Evolutionary conservation across 2,888 invertebrate species (phyloP).

Genomic region (Lingula anatina): DNA sequence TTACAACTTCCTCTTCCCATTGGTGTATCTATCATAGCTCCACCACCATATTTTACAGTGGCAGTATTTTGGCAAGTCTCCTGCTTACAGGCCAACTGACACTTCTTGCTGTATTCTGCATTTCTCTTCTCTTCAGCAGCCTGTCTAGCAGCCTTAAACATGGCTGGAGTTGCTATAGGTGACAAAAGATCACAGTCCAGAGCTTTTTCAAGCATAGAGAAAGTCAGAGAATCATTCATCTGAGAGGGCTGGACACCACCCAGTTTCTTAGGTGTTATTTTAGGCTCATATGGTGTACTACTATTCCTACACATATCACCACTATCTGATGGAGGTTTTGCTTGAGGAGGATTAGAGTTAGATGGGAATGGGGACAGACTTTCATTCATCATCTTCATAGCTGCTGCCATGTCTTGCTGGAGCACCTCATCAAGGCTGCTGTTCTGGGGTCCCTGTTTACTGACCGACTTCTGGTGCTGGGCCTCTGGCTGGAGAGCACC

Average conservation of each 20-base stretch:
- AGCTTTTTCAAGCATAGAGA: conserved; percentile 30
- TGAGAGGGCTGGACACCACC: background rate
- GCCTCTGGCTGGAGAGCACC: too few relatives aligned
- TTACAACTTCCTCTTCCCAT: conserved; percentile 9
- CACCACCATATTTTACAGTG: background rate
- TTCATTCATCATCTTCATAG: conserved; percentile 36
- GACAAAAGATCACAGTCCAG: conserved; percentile 14
- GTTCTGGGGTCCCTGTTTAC: too few relatives aligned
- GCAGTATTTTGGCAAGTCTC: too few relatives aligned
- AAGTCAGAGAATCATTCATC: conserved; percentile 28
- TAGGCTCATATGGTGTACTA: background rate
- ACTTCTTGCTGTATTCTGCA: too few relatives aligned
- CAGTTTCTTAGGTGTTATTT: background rate
- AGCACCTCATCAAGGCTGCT: conserved; percentile 9
- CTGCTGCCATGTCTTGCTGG: conserved; percentile 69
- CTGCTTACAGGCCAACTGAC: too few relatives aligned
- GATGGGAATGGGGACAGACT: background rate
- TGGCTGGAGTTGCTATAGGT: too few relatives aligned
- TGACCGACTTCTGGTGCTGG: too few relatives aligned
- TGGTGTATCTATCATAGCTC: background rate
- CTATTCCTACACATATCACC: too few relatives aligned
- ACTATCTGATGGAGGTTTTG: background rate
- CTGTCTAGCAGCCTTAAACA: too few relatives aligned
- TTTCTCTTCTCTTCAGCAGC: too few relatives aligned
- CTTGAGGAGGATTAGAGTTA: background rate